Evolutionary conservation across 37 sponge, comb jelly and placozoan genomes (phyloP).

Genomic region (Crambe crambe): DNA sequence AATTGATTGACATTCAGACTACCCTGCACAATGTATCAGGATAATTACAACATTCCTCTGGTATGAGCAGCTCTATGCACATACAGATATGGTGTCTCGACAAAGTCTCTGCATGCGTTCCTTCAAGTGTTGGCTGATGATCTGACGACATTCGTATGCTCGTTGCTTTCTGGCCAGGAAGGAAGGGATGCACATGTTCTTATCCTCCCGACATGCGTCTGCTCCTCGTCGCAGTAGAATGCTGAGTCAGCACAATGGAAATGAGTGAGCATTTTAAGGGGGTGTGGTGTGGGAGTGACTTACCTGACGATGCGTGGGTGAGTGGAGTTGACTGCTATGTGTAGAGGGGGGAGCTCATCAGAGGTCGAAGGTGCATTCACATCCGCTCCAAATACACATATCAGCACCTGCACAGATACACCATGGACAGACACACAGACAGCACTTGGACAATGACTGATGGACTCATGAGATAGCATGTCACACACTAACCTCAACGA

Average conservation of each 20-base stretch:
- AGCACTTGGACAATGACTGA: background rate
- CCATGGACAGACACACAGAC: background rate
- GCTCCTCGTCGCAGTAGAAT: slow-evolving; percentile 72
- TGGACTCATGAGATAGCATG: background rate
- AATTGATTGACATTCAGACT: slow-evolving; percentile 25
- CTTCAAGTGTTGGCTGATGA: slow-evolving; percentile 30
- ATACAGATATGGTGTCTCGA: slow-evolving; percentile 25
- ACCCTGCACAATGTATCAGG: slow-evolving; percentile 27
- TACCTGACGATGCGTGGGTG: slow-evolving; percentile 52
- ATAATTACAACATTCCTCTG: background rate
- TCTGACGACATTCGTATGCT: slow-evolving; percentile 44
- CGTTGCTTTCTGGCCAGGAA: slow-evolving; percentile 41
- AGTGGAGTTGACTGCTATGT: slow-evolving; percentile 47
- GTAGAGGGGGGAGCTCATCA: slow-evolving; percentile 45
- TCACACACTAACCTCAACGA: slow-evolving; percentile 60
- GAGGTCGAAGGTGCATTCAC: background rate
- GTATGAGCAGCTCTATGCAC: background rate
- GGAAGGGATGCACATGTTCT: slow-evolving; percentile 13
- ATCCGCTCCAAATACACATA: slow-evolving; percentile 76
- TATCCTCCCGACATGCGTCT: slow-evolving; percentile 58
- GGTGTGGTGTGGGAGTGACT: slow-evolving; percentile 10
- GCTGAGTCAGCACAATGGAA: too few relatives aligned
- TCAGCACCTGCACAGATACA: slow-evolving; percentile 40
- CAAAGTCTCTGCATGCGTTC: slow-evolving; percentile 41
- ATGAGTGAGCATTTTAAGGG: background rate